Conservation (phyloP, 2,888 invertebrate genomes). For the Theretra japonica region DNA sequence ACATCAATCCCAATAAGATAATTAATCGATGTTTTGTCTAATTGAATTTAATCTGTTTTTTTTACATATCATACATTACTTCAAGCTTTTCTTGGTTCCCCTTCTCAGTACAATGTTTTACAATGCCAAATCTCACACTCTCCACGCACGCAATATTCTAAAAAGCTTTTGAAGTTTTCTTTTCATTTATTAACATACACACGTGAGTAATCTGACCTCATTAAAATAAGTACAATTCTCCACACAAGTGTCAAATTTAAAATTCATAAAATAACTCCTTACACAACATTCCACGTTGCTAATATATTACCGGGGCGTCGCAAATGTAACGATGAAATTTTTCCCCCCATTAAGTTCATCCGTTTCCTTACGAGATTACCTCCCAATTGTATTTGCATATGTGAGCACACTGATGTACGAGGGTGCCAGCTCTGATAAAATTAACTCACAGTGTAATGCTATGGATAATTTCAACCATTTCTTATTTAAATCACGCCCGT, state of each 20-base stretch:
- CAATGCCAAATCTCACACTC: no score
- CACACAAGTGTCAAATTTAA: not conserved
- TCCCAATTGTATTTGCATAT: conserved; percentile 37
- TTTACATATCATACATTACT: no score
- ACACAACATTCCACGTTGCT: not conserved
- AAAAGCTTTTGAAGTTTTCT: no score
- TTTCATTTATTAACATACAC: no score
- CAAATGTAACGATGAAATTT: conserved; percentile 31
- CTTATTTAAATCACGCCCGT: conserved; percentile 20
- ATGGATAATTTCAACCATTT: conserved; percentile 28
- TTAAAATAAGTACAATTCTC: no score
- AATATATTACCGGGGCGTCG: conserved; percentile 4
- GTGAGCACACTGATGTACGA: conserved; percentile 35
- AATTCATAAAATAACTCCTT: not conserved
- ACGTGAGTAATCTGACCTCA: no score
- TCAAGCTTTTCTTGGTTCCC: no score
- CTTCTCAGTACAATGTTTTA: no score
- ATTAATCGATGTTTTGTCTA: no score
- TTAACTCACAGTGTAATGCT: conserved; percentile 29
- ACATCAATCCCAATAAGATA: no score
- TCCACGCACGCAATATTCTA: no score
- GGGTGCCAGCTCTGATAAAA: conserved; percentile 30
- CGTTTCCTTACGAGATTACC: conserved; percentile 33
- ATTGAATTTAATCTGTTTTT: no score
- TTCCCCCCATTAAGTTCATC: conserved; percentile 33